Base-by-base conservation (phyloP, 2,113 vertebrate species). In the Entosphenus tridentatus region DNA sequence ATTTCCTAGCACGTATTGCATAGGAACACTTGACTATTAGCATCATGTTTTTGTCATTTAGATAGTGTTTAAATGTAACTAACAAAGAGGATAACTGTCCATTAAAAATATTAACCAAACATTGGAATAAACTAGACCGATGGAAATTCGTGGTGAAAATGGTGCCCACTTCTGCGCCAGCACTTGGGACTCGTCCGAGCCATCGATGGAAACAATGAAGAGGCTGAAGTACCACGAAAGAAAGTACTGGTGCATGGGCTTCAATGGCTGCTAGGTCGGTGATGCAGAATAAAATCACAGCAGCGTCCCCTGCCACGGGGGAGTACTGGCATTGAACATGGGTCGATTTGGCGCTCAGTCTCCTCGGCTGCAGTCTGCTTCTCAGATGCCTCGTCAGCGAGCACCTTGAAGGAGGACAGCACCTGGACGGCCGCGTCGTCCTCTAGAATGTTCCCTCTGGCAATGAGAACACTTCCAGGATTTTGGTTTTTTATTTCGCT, bases 401-500 rank as follows among this genome's bases (percentile, higher is more conserved):
- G 75, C 70, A 79, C 76, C 79, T 92, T 90, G 73, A 88, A 89
- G 72, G 83, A 86, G 72, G 85, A 89, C 70, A 90, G 72, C 76
- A 90, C 82, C 73, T 85, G 77, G 73, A 91, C 79, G 18, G 85
- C 85, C 3, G 81, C 88, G 78, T 90, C 85, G 55, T 93, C 87
- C 78, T 93, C 88, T 74, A 93, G 81, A 78, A 93, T 95, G 77
- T 89, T 89, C 87, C 87, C 84, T 89, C 80, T 0, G 87, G 89
- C 14, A 80, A 78, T 56, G 88, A 90, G 71, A 95, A 84, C 70
- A 91, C 81, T 81, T 90, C 82, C 70, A 91, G 77, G 77, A 90
- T 91, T 77, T 87, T 86, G 3, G 78, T 93, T 87, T 78, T 93
- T 87, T 70, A 89, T 86, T 80, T 90, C 86, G 74, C 90, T 85